Evolutionary conservation across 2,113 vertebrate genomes (phyloP), one percentile per base, ranked within the genome.

Genomic region (Corydoras maculifer): DNA sequence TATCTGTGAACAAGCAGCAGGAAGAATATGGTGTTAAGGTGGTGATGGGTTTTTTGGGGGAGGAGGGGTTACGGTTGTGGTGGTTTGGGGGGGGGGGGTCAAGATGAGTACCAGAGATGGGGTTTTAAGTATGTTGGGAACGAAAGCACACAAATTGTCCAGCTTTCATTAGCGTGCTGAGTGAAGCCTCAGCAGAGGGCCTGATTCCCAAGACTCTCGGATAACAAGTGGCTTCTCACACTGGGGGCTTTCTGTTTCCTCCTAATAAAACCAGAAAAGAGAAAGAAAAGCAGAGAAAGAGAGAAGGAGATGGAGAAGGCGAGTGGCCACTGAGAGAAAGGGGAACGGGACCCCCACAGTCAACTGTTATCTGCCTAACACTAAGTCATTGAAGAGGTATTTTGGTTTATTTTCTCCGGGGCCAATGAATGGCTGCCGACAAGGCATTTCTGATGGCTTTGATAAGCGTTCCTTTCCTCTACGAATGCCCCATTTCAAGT

Each of bases 201-300:
- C 85, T 76, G 86, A 90, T 91, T 91, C 90, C 90, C 90, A 91
- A 91, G 90, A 89, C 90, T 91, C 90, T 91, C 90, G 86, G 88
- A 90, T 91, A 91, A 90, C 90, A 90, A 87, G 86, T 83, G 83
- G 82, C 87, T 91, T 90, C 88, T 84, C 88, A 91, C 88, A 91
- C 88, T 90, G 87, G 83, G 18, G 87, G 81, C 87, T 88, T 88
- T 88, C 89, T 90, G 86, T 88, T 88, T 87, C 86, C 87, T 86
- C 78, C 84, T 86, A 88, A 88, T 87, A 89, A 87, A 91, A 87
- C 84, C 81, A 79, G 18, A 78, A 79, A 76, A 81, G 75, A 75
- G 68, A 78, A 81, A 77, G 72, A 70, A 55, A 80, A 68, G 61
- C 68, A 65, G 73, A 75, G 64, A 71, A 67, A 71, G 64, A 58